Conservation (phyloP, 2,113 vertebrate species). For the Platanista minor region DNA sequence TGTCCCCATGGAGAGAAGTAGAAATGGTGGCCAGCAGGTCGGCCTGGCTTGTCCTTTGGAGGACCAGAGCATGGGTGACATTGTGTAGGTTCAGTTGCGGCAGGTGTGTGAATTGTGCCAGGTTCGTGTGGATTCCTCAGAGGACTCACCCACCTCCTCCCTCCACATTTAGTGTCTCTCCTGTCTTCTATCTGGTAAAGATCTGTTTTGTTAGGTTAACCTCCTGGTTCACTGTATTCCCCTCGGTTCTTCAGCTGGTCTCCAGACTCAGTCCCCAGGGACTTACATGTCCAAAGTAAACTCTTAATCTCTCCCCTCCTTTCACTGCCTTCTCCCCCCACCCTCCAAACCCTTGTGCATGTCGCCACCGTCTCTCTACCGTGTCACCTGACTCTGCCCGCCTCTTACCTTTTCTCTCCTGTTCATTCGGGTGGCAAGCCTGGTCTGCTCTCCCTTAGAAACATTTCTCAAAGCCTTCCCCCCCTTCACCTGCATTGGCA, state of each 20-base stretch:
- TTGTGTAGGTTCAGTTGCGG: neutral
- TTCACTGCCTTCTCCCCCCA: accelerated
- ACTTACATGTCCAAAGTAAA: neutral
- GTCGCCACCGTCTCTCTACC: neutral
- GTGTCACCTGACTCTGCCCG: neutral
- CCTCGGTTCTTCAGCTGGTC: neutral
- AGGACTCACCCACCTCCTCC: neutral
- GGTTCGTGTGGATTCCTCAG: neutral
- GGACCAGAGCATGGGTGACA: neutral
- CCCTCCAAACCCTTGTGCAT: neutral
- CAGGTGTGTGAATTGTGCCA: neutral
- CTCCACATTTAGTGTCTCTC: neutral
- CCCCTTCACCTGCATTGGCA: neutral
- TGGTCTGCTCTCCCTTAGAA: neutral
- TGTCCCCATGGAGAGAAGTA: neutral
- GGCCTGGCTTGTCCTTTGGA: neutral
- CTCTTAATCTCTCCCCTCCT: neutral
- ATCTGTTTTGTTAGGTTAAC: neutral
- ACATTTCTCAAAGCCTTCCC: neutral
- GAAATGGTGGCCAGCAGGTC: neutral
- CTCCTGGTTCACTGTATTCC: neutral
- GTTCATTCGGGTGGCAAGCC: neutral
- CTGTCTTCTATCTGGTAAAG: neutral
- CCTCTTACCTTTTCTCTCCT: neutral
- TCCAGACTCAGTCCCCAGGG: neutral